These are phyloP conservation scores for Onychostruthus taczanowskii DNA, from an alignment of 2,113 vertebrate genomes.

Conservation along the genomic window DNA sequence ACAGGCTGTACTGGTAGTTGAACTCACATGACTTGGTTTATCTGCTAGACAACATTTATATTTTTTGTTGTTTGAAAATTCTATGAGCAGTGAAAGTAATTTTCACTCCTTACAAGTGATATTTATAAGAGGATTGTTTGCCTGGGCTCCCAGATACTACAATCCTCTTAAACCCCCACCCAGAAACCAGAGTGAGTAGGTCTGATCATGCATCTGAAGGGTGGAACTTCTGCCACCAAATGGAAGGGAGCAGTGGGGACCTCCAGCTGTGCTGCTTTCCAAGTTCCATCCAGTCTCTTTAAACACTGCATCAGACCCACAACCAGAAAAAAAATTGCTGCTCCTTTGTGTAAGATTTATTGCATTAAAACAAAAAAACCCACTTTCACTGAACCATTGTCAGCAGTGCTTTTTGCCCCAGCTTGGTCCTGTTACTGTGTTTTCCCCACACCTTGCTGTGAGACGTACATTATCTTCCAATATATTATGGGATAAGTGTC, in stretches of 20 bases:
- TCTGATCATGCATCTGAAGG: neutral
- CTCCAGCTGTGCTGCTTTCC: neutral
- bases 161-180: neutral
- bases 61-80: neutral
- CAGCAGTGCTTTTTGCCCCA: neutral
- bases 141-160: neutral
- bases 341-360: neutral
- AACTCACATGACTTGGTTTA: neutral
- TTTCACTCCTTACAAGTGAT: neutral
- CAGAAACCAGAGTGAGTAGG: neutral
- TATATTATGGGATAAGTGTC: neutral
- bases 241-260: rapidly evolving
- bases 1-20: neutral
- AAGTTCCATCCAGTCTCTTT: neutral
- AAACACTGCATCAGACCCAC: neutral
- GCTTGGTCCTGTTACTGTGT: neutral
- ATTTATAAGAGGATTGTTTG: neutral
- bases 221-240: neutral
- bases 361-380: neutral
- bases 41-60: neutral
- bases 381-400: neutral
- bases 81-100: neutral
- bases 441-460: rapidly evolving
- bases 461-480: neutral
- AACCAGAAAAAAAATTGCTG: neutral